phyloP scores from a whole-genome alignment of 1,140 invertebrate genomes.

The Zaprionus vittiger region DNA sequence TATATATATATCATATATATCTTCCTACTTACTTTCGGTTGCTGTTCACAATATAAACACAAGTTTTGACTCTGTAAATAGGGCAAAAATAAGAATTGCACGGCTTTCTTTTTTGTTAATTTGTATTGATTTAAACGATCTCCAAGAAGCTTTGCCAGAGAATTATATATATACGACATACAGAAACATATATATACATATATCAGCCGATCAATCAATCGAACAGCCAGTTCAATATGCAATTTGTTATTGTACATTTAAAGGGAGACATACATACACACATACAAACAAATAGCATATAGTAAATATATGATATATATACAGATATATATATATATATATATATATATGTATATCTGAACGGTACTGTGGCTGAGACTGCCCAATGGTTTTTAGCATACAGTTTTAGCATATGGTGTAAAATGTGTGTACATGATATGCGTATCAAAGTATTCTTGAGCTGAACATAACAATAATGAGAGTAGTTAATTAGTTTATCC shows the following conservation, averaged over 20 bases:
- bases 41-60: constrained; percentile 9
- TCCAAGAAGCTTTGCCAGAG: constrained; percentile 38
- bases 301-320: constrained; percentile 20
- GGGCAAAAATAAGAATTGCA: constrained; percentile 30
- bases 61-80: constrained; percentile 42
- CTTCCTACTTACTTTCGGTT: constrained; percentile 2
- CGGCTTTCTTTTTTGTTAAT: constrained; percentile 16
- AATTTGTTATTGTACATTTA: constrained; percentile 72
- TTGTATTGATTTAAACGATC: constrained; percentile 41
- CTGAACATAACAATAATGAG: constrained; percentile 81
- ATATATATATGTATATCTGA: constrained; percentile 28
- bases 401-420: constrained; percentile 31
- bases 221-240: constrained; percentile 36
- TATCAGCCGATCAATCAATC: constrained; percentile 33
- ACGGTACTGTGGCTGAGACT: constrained; percentile 27
- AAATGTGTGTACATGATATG: constrained; percentile 35
- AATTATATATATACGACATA: background rate
- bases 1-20: background rate
- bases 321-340: constrained; percentile 9
- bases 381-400: constrained; percentile 53
- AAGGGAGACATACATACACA: constrained; percentile 24
- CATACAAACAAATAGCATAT: constrained; percentile 27
- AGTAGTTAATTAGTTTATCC: constrained; percentile 68
- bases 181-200: constrained; percentile 5
- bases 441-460: constrained; percentile 64